Percentiles rank a stretch among this genome's conserved stretches.
These are phyloP conservation scores for Glyptemys insculpta DNA, from an alignment of 2,797 vertebrate genomes.

Conservation along the genomic window DNA sequence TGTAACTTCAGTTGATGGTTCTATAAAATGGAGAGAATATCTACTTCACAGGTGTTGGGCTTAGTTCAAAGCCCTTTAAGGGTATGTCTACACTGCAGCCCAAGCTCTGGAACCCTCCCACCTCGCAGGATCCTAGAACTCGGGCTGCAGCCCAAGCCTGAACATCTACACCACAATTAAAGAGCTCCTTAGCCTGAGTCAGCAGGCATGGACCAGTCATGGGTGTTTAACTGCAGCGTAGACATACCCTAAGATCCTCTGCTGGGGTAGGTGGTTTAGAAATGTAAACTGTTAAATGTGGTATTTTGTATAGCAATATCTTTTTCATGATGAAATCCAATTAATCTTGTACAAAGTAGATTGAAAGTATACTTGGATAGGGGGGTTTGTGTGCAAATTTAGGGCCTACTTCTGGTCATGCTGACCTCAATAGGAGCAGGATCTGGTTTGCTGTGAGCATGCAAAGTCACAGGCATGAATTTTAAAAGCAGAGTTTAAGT, in stretches of 20 bases:
- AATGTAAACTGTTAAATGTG: background rate
- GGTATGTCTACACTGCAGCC: background rate
- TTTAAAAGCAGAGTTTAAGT: background rate
- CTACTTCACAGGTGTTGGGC: background rate
- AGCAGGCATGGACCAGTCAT: background rate
- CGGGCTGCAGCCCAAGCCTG: fast-evolving
- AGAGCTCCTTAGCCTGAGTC: background rate
- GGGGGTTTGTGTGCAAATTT: background rate
- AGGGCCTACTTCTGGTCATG: background rate
- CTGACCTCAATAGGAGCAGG: background rate
- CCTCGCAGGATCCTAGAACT: background rate
- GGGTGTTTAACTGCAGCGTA: background rate
- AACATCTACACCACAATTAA: background rate
- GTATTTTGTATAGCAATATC: background rate
- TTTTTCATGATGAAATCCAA: background rate
- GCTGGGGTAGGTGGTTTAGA: background rate
- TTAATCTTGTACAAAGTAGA: background rate
- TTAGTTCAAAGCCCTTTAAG: background rate
- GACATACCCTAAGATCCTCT: background rate
- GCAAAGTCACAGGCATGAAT: background rate
- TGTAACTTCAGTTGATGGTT: background rate
- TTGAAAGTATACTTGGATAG: background rate
- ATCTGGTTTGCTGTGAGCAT: background rate
- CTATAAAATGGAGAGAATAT: background rate
- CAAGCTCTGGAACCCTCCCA: background rate